Conservation (phyloP, 2,113 vertebrate species). For the Pluvialis apricaria region DNA sequence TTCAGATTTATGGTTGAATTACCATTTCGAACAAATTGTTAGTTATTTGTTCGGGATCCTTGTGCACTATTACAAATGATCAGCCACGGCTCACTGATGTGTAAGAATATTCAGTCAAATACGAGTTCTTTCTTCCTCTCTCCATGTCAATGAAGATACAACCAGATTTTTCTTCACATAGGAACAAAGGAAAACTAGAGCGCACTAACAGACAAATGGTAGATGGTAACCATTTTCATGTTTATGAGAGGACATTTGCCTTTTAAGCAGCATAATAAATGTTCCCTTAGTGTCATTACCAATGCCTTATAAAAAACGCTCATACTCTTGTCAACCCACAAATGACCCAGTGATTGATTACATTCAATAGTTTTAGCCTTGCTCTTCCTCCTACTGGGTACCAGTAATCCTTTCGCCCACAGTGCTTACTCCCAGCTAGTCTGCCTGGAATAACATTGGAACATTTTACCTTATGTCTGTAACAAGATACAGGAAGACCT, state of each 20-base stretch:
- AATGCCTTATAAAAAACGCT: background rate
- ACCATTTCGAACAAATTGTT: background rate
- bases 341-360: constrained; percentile 27
- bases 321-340: background rate
- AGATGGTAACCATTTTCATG: background rate
- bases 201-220: background rate
- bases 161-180: background rate
- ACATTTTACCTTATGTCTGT: constrained; percentile 24
- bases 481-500: constrained; percentile 48
- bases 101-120: background rate
- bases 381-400: constrained; percentile 30
- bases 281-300: background rate
- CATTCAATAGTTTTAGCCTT: constrained; percentile 10
- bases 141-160: fast-evolving
- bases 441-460: constrained; percentile 1
- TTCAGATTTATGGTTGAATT: background rate
- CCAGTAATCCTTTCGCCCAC: constrained; percentile 46
- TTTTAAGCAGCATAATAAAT: background rate
- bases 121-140: background rate
- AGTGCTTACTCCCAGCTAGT: background rate
- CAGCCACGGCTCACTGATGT: background rate
- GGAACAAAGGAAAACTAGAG: background rate
- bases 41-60: background rate
- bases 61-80: background rate
- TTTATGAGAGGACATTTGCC: background rate